Evolutionary conservation across 2,888 invertebrate species (phyloP).

Genomic region (Meteorus cinctellus): DNA sequence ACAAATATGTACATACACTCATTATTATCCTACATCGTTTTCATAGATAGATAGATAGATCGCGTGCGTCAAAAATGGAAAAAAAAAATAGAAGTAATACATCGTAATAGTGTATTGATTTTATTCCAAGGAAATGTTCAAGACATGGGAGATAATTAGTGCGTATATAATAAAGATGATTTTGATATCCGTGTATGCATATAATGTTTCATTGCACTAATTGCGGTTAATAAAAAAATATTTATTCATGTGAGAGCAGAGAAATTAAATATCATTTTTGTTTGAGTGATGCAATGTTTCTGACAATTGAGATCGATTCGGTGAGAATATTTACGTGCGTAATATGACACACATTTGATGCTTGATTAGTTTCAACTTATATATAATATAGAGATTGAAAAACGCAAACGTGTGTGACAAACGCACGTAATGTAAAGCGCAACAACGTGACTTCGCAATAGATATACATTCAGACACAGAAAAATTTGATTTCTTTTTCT

Average conservation of each 20-base stretch:
- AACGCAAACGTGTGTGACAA: too few species aligned
- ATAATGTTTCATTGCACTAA: not conserved
- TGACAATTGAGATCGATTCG: not conserved
- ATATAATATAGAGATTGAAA: not conserved
- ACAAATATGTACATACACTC: not conserved
- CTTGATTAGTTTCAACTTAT: not conserved
- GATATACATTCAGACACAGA: too few species aligned
- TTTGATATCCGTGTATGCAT: not conserved
- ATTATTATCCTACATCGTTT: constrained; percentile 6
- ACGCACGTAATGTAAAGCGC: too few species aligned
- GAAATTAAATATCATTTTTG: not conserved
- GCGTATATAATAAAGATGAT: constrained; percentile 1
- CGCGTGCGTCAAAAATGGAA: not conserved
- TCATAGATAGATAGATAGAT: not conserved
- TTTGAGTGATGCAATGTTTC: not conserved
- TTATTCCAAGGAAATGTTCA: constrained; percentile 3
- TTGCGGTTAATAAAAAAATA: not conserved
- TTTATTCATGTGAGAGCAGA: not conserved
- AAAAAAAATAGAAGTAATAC: not conserved
- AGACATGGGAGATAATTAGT: not conserved
- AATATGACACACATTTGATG: not conserved
- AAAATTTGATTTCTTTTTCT: not conserved
- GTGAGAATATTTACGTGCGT: not conserved
- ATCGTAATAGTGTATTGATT: constrained; percentile 15
- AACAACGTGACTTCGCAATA: too few species aligned